Conservation (phyloP, 2,888 invertebrate genomes). For the Agapostemon virescens region DNA sequence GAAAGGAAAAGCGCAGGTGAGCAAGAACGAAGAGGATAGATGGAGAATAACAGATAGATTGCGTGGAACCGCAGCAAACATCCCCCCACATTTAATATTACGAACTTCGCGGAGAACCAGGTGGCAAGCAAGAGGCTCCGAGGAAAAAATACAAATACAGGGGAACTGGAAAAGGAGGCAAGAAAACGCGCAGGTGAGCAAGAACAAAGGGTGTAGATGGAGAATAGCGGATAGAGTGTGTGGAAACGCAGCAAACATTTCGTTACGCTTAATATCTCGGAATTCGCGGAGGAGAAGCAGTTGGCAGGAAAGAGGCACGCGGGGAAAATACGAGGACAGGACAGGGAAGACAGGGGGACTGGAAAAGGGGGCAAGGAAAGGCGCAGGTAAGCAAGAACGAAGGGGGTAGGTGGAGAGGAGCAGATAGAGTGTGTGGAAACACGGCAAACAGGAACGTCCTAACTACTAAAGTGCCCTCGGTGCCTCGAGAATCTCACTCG, state of each 20-base stretch:
- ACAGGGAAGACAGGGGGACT: not conserved
- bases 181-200: no score
- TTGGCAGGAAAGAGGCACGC: slow-evolving; percentile 16
- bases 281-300: slow-evolving; percentile 14
- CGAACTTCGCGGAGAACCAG: no score
- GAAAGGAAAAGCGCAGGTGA: not conserved
- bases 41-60: slow-evolving; percentile 18
- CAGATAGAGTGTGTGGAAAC: slow-evolving; percentile 42
- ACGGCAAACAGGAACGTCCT: slow-evolving; percentile 59
- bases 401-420: slow-evolving; percentile 19
- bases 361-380: not conserved
- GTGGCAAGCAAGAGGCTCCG: no score
- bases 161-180: no score
- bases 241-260: no score
- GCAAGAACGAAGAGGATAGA: not conserved
- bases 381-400: not conserved
- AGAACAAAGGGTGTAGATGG: no score
- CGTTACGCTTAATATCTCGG: no score
- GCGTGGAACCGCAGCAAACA: slow-evolving; percentile 57
- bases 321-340: not conserved
- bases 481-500: slow-evolving; percentile 39
- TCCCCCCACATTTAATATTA: no score
- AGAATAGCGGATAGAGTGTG: no score
- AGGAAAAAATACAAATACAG: no score
- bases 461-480: slow-evolving; percentile 54